These are phyloP conservation scores for Istiophorus platypterus DNA, from an alignment of 2,113 vertebrate species.

Conservation along the genomic window DNA sequence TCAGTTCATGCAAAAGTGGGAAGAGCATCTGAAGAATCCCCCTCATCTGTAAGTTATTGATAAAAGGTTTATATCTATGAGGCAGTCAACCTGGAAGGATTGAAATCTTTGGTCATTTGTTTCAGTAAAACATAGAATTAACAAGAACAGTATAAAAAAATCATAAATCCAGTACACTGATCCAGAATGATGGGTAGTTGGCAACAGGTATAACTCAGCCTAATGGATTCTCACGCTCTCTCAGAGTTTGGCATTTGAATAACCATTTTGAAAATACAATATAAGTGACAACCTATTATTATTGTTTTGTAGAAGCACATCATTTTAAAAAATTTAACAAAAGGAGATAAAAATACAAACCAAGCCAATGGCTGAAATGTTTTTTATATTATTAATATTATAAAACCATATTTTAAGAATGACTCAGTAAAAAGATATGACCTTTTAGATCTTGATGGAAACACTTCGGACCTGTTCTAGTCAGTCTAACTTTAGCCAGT, in stretches of 20 bases:
- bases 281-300: background rate
- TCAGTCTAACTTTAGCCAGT: constrained; percentile 62
- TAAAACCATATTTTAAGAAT: background rate
- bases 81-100: background rate
- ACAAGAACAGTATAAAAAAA: background rate
- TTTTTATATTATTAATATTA: background rate
- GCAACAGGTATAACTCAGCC: background rate
- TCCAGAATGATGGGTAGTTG: background rate
- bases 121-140: background rate
- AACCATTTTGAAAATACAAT: background rate
- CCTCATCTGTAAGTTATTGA: background rate
- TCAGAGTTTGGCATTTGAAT: background rate
- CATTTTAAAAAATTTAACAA: background rate
- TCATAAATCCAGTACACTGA: background rate
- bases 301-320: background rate
- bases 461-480: constrained; percentile 27
- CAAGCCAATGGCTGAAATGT: background rate
- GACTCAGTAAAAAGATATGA: constrained; percentile 17
- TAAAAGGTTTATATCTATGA: background rate
- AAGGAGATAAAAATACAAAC: background rate
- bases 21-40: background rate
- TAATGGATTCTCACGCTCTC: background rate
- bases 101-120: background rate
- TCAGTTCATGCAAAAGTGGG: background rate
- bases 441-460: constrained; percentile 34